Evolutionary conservation across 1,140 invertebrate species (phyloP).

Genomic region (Drosophila trapezifrons): DNA sequence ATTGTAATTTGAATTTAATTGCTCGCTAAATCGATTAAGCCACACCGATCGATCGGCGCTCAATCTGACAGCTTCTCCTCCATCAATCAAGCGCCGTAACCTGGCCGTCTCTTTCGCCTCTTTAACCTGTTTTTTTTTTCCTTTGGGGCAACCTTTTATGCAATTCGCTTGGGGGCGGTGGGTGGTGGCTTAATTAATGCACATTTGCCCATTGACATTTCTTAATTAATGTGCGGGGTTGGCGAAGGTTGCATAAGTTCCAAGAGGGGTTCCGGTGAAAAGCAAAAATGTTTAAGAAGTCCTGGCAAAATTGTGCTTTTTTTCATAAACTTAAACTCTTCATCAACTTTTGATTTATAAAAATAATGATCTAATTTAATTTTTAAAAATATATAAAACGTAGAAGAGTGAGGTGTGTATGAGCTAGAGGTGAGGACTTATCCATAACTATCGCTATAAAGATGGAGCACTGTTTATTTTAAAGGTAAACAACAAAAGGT

Average conservation of each 20-base stretch:
- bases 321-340: neutral
- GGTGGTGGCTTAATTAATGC: conserved; percentile 28
- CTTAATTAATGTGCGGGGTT: conserved; percentile 32
- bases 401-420: too few species aligned
- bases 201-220: conserved; percentile 30
- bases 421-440: too few species aligned
- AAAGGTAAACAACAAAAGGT: too few species aligned
- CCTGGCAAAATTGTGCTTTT: neutral
- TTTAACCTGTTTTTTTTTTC: neutral
- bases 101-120: neutral
- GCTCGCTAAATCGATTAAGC: conserved; percentile 16
- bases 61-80: conserved; percentile 21
- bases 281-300: neutral
- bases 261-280: neutral
- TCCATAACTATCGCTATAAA: too few species aligned
- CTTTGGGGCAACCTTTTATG: conserved; percentile 21
- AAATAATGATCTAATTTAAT: too few species aligned
- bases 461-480: too few species aligned
- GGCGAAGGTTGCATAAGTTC: neutral
- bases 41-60: conserved; percentile 15
- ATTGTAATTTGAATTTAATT: conserved; percentile 6
- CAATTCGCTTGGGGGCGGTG: conserved; percentile 16
- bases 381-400: too few species aligned
- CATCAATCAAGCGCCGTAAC: conserved; percentile 28
- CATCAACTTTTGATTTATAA: too few species aligned